Conservation (phyloP, 2,797 vertebrate species). For the Chromis chromis region DNA sequence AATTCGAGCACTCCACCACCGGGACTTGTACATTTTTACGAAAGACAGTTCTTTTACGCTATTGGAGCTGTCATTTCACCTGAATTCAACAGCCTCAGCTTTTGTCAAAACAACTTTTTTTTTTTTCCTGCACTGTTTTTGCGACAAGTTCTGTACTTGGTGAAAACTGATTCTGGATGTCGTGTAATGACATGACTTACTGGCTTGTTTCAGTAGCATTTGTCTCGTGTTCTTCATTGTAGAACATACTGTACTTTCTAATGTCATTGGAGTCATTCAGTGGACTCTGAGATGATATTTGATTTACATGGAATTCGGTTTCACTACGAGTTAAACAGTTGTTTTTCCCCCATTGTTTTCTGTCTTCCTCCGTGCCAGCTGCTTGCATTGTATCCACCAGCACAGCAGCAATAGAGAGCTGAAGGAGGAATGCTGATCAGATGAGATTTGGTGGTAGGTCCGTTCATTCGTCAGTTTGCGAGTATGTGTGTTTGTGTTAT, state of each 20-base stretch:
- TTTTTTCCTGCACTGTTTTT: neutral
- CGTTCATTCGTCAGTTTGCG: conserved; percentile 39
- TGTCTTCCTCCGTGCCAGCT: conserved; percentile 21
- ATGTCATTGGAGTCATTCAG: neutral
- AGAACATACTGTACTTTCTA: neutral
- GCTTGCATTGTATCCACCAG: conserved; percentile 39
- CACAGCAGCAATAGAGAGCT: conserved; percentile 42
- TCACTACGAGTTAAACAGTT: conserved; percentile 5
- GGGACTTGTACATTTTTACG: conserved; percentile 18
- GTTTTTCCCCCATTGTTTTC: conserved; percentile 35
- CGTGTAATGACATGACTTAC: neutral
- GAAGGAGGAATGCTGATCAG: conserved; percentile 58
- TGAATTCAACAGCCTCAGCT: neutral
- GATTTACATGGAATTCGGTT: conserved; percentile 13
- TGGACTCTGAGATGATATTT: neutral
- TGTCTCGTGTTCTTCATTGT: conserved; percentile 5
- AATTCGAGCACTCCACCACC: conserved; percentile 17
- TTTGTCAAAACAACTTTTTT: neutral
- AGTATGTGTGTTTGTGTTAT: conserved; percentile 47
- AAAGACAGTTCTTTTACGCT: neutral
- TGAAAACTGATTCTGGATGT: conserved; percentile 1
- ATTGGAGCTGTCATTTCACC: neutral
- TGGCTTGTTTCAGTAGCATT: neutral
- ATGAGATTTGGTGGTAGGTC: conserved; percentile 55
- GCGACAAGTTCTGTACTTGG: neutral